Evolutionary conservation across 2,797 vertebrate species (phyloP).

Genomic region (Bothrops alternatus): DNA sequence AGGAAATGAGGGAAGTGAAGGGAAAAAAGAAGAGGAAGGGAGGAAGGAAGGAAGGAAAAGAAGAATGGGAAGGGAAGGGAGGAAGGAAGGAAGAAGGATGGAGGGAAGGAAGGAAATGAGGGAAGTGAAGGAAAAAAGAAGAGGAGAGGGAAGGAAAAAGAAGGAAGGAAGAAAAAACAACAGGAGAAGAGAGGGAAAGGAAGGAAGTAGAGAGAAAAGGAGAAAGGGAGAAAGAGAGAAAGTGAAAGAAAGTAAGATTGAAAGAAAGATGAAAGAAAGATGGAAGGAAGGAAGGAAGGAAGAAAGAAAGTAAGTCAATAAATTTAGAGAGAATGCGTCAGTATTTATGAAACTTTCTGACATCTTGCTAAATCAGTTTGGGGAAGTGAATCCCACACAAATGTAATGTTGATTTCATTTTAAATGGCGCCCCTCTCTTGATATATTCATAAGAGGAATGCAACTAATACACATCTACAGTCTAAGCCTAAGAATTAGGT

Average conservation of each 20-base stretch:
- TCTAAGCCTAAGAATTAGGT: constrained; percentile 4
- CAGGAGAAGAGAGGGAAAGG: no score
- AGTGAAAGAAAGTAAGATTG: no score
- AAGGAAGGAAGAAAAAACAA: no score
- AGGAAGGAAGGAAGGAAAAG: neutral
- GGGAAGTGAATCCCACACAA: constrained; percentile 59
- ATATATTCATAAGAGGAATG: constrained; percentile 29
- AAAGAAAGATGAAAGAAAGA: no score
- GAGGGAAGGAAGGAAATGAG: neutral
- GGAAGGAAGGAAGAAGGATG: no score
- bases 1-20: neutral
- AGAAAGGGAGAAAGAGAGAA: no score
- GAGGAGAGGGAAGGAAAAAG: neutral
- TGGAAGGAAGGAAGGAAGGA: no score
- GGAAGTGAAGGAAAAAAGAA: neutral
- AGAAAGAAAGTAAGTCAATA: neutral
- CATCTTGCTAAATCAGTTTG: constrained; percentile 51
- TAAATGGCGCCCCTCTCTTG: constrained; percentile 33
- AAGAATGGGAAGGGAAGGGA: neutral
- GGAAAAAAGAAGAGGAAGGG: neutral
- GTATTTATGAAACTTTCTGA: constrained; percentile 56
- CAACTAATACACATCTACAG: neutral
- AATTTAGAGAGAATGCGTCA: constrained; percentile 31
- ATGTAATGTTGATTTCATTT: constrained; percentile 53
- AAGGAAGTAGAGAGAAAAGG: no score